Evolutionary conservation across 2,113 vertebrate genomes (phyloP), one percentile per base, ranked within the genome.

Genomic region (Prinia subflava): DNA sequence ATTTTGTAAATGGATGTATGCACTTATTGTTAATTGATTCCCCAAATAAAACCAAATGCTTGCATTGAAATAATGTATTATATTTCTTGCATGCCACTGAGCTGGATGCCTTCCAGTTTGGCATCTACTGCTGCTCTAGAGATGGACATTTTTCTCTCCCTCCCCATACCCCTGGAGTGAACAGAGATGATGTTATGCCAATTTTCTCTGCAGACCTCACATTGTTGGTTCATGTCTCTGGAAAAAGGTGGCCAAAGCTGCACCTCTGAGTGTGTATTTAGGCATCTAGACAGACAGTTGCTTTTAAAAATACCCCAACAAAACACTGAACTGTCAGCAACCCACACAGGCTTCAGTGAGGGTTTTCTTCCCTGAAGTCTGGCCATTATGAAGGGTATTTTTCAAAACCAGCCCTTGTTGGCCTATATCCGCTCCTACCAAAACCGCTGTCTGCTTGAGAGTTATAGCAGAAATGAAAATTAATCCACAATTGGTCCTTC

Each of bases 1-100:
- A 94, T 98, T 98, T 97, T 96, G 92, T 97, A 97, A 98, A 98
- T 97, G 95, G 91, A 97, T 97, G 94, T 96, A 89, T 97, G 92
- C 93, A 95, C 93, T 97, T 98, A 97, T 65, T 97, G 95, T 97
- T 97, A 98, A 98, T 96, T 97, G 97, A 97, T 96, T 98, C 94
- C 85, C 91, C 83, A 87, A 96, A 97, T 94, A 97, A 97, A 83
- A 63, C 70, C 95, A 97, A 96, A 97, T 44, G 87, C 94, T 96
- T 95, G 78, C 90, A 94, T 91, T 96, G 96, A 97, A 97, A 96
- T 95, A 47, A 90, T 95, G 55, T 93, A 74, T 97, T 97, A 86
- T 94, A 82, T 96, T 97, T 94, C 97, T 96, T 87, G 68, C 89
- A 91, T 96, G 94, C 94, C 96, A 97, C 94, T 62, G 90, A 95